These are phyloP conservation scores for Patiria pectinifera DNA, from an alignment of 53 echinoderm and acorn worm genomes.

Conservation along the genomic window DNA sequence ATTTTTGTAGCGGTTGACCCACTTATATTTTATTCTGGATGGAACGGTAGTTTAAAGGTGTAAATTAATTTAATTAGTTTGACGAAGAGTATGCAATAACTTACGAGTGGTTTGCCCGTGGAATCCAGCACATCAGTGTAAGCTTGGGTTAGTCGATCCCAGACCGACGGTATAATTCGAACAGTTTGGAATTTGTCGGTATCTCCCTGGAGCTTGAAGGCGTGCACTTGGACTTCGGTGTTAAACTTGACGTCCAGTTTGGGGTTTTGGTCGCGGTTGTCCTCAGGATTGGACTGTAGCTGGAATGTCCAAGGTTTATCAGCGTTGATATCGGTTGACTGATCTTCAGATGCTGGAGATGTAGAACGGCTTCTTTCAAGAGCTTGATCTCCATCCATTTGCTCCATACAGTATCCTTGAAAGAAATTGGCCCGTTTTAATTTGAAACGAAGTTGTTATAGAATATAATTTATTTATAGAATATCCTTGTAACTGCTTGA, in stretches of 20 bases:
- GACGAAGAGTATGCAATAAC: neutral
- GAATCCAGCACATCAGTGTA: neutral
- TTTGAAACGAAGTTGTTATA: no score
- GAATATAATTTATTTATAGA: no score
- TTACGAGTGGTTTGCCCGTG: neutral
- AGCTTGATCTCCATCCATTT: no score
- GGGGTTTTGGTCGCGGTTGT: neutral
- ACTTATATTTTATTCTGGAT: neutral
- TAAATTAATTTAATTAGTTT: no score
- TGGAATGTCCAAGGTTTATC: conserved; percentile 7
- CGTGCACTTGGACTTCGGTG: neutral
- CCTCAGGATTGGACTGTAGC: neutral
- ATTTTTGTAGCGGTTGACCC: no score
- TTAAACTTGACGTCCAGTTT: neutral
- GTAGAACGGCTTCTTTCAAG: no score
- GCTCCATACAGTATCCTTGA: no score
- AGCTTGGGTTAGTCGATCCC: neutral
- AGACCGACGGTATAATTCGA: no score
- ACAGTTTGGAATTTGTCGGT: no score
- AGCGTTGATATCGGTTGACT: conserved; percentile 6
- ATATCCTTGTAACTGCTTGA: neutral
- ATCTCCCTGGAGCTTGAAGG: neutral
- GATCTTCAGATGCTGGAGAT: neutral
- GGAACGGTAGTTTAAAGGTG: no score
- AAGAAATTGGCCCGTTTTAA: neutral